A percentile compares a stretch with the other conserved stretches of the same genome.
phyloP scores from a whole-genome alignment of 1,140 invertebrate genomes.

The Scaptomyza hsui region DNA sequence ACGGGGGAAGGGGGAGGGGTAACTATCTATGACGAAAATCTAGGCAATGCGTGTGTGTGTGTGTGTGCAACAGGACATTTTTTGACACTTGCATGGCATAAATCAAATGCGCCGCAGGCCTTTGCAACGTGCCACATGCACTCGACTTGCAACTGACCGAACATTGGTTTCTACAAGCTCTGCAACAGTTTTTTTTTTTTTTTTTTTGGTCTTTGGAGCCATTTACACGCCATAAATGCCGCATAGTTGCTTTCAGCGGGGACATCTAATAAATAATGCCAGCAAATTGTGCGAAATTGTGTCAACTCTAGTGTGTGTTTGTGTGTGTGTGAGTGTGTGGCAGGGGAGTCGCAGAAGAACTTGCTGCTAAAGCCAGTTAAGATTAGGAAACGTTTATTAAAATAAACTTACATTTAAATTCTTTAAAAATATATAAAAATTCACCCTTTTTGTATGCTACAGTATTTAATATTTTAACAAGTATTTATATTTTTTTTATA shows the following conservation, averaged over 20 bases:
- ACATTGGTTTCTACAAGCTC: not conserved
- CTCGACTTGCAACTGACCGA: conserved; percentile 9
- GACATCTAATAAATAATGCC: conserved; percentile 80
- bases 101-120: conserved; percentile 75
- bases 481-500: too few relatives aligned
- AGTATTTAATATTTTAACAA: too few relatives aligned
- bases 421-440: not conserved
- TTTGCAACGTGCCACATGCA: conserved; percentile 22
- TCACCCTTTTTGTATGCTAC: conserved; percentile 3
- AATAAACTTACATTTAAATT: too few relatives aligned
- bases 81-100: conserved; percentile 81
- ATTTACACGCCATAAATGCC: conserved; percentile 63
- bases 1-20: not conserved
- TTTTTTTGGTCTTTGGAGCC: conserved; percentile 43
- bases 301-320: conserved; percentile 11
- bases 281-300: conserved; percentile 66
- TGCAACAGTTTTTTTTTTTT: too few relatives aligned
- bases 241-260: conserved; percentile 65
- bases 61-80: conserved; percentile 71
- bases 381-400: too few relatives aligned
- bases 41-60: conserved; percentile 60
- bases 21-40: conserved; percentile 64
- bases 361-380: conserved; percentile 42
- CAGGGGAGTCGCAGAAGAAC: conserved; percentile 58
- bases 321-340: conserved; percentile 8